phyloP scores from a whole-genome alignment of 2,888 invertebrate genomes.

The Anagyrus pseudococci region DNA sequence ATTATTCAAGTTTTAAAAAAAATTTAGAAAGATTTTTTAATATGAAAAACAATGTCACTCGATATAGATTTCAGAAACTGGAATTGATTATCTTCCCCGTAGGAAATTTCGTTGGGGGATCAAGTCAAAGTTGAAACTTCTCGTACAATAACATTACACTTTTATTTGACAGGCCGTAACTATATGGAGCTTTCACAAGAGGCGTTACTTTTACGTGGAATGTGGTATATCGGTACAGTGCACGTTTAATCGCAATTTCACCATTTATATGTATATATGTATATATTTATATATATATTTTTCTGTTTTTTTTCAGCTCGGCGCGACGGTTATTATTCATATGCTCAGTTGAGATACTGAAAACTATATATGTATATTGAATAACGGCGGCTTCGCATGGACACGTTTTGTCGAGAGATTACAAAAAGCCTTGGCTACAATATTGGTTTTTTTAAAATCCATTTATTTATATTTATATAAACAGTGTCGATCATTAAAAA shows the following conservation, averaged over 20 bases:
- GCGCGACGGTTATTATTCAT: conserved; percentile 15
- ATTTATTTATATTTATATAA: conserved; percentile 17
- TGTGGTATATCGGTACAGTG: conserved; percentile 38
- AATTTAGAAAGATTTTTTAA: no score
- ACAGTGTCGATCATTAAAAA: neutral
- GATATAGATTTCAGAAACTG: no score
- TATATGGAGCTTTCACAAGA: conserved; percentile 30
- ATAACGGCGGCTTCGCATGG: conserved; percentile 20
- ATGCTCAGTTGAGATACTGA: conserved; percentile 5
- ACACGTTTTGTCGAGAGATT: conserved; percentile 32
- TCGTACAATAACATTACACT: conserved; percentile 28
- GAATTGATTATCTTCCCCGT: no score
- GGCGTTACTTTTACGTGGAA: conserved; percentile 32
- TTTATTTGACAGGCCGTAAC: conserved; percentile 31
- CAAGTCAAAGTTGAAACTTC: conserved; percentile 32
- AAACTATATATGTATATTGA: conserved; percentile 14
- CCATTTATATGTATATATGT: conserved; percentile 1
- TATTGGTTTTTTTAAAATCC: neutral
- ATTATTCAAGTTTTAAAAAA: no score
- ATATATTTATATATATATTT: neutral
- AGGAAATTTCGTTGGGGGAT: neutral
- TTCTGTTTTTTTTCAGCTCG: neutral
- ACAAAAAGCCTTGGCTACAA: conserved; percentile 32
- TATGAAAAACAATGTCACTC: no score
- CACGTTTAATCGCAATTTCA: conserved; percentile 26